Base-by-base conservation (phyloP, 2,113 vertebrate species). In the Leptobrachium ailaonicum region DNA sequence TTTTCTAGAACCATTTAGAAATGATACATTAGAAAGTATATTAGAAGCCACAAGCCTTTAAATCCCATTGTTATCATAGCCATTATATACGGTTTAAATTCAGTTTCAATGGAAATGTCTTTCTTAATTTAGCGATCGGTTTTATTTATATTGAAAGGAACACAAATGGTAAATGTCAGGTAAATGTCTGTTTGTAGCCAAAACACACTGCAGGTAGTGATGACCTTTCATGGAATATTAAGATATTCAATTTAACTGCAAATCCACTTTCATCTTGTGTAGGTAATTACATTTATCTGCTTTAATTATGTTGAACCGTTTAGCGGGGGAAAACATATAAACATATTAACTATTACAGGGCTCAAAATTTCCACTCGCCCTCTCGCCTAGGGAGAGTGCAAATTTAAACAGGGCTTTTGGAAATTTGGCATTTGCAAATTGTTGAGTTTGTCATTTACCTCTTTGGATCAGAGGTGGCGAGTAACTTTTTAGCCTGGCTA, bases 191-290 rank as follows among this genome's bases (percentile, higher is more conserved):
- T 54, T 67, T 41, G 3, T 74, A 63, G 40, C 60, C 62, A 66
- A 64, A 73, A 72, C 73, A 11, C 69, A 72, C 70, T 79, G 45
- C 60, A 67, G 50, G 70, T 45, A 80, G 44, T 44, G 41, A 45
- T 80, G 78, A 60, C 78, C 70, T 73, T 76, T 73, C 66, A 12
- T 41, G 72, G 45, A 56, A 58, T 50, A 80, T 44, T 66, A 58
- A 47, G 41, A 41, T 62, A 78, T 78, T 60, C 54, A 45, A 44
- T 79, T 79, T 67, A 73, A 40, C 9, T 56, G 70, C 41, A 73
- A 56, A 73, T 45, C 50, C 13, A 13, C 63, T 3, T 54, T 60
- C 45, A 58, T 32, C 12, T 42, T 54, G 56, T 2, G 43, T 20
- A 71, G 45, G 7, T 67, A 58, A 73, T 67, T 80, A 73, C 14